phyloP scores from a whole-genome alignment of 2,888 invertebrate genomes.

The Spicauda simplicius region DNA sequence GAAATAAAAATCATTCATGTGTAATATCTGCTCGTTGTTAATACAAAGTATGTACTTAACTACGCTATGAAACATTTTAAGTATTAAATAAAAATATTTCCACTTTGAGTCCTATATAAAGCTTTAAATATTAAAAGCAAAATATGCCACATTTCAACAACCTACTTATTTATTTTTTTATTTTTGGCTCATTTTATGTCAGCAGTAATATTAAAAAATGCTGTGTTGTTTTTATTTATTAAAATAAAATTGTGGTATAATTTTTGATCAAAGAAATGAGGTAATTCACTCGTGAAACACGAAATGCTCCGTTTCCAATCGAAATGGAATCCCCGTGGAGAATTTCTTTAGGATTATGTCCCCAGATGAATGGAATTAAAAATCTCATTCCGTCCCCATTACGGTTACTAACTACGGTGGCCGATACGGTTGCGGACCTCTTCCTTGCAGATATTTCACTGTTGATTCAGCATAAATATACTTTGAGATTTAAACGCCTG shows the following conservation, averaged over 20 bases:
- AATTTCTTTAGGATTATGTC: slow-evolving; percentile 21
- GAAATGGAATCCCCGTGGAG: slow-evolving; percentile 7
- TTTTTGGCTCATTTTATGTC: too few relatives aligned
- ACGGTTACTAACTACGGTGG: not conserved
- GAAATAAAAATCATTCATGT: too few relatives aligned
- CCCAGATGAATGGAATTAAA: slow-evolving; percentile 20
- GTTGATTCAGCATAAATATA: not conserved
- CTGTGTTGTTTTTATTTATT: too few relatives aligned
- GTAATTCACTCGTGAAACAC: slow-evolving; percentile 8
- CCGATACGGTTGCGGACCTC: slow-evolving; percentile 1
- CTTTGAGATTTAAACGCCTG: not conserved
- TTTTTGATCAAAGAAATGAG: not conserved
- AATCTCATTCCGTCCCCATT: slow-evolving; percentile 22
- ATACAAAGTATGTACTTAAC: too few relatives aligned
- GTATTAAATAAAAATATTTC: too few relatives aligned
- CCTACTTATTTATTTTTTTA: too few relatives aligned
- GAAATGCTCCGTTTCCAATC: slow-evolving; percentile 14
- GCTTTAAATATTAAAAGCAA: too few relatives aligned
- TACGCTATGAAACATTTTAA: too few relatives aligned
- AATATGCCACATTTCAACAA: too few relatives aligned
- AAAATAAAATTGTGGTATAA: not conserved
- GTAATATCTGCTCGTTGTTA: too few relatives aligned
- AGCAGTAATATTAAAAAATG: too few relatives aligned
- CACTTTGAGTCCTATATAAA: too few relatives aligned
- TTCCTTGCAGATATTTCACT: not conserved